phyloP scores from a whole-genome alignment of 2,888 invertebrate species.

The Metallyticus violacea region DNA sequence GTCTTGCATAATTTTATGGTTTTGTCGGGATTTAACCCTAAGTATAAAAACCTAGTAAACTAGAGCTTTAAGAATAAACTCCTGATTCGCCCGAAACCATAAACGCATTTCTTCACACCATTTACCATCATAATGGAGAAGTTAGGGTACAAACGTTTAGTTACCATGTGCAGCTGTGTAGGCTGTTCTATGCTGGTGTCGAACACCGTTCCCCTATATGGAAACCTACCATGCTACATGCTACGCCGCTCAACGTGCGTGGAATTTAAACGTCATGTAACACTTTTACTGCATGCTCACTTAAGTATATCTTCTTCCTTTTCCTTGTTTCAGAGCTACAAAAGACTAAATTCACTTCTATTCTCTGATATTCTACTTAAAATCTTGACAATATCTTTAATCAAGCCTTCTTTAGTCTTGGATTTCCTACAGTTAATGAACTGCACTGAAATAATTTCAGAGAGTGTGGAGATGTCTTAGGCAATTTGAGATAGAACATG shows the following conservation, averaged over 20 bases:
- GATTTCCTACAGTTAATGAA: too few species aligned
- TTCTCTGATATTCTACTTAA: too few species aligned
- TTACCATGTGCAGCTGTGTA: not conserved
- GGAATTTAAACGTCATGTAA: not conserved
- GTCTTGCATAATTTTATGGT: not conserved
- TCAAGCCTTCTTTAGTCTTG: too few species aligned
- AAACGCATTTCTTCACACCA: not conserved
- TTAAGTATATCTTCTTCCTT: too few species aligned
- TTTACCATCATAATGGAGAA: not conserved
- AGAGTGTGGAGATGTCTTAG: too few species aligned
- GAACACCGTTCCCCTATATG: not conserved
- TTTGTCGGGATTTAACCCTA: not conserved
- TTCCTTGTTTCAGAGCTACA: too few species aligned
- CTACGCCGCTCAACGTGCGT: not conserved
- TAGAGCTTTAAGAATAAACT: not conserved
- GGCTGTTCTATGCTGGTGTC: not conserved
- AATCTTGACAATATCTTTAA: too few species aligned
- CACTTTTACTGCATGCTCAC: not conserved
- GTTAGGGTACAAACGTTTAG: not conserved
- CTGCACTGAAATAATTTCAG: too few species aligned
- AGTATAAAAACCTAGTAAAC: not conserved
- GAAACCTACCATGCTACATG: not conserved
- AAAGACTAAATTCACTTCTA: too few species aligned
- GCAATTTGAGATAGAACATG: too few species aligned
- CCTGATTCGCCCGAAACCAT: not conserved